Percentiles rank a stretch among this genome's conserved stretches.
These are phyloP conservation scores for Pleuronectes platessa DNA, from an alignment of 2,113 vertebrate species.

Conservation along the genomic window DNA sequence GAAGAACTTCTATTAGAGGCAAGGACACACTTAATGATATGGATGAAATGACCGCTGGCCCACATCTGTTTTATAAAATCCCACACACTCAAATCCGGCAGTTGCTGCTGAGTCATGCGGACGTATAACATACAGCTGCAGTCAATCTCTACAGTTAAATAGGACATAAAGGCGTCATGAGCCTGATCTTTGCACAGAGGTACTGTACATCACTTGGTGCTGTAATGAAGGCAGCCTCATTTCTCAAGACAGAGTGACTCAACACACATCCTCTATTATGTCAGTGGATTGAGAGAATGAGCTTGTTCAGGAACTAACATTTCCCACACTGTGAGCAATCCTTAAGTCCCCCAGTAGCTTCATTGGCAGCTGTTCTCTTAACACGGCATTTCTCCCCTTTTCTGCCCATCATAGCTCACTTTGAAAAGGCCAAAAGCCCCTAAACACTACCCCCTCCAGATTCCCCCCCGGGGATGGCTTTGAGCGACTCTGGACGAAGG, in stretches of 20 bases:
- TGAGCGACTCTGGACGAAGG: constrained; percentile 63
- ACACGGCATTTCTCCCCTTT: constrained; percentile 43
- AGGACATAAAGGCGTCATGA: constrained; percentile 33
- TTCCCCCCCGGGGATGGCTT: constrained; percentile 63
- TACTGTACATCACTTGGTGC: constrained; percentile 34
- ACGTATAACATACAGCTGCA: not conserved
- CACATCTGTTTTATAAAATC: constrained; percentile 43
- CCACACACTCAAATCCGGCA: constrained; percentile 2
- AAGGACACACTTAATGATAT: constrained; percentile 30
- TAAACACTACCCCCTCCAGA: constrained; percentile 11
- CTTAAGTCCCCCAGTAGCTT: constrained; percentile 49
- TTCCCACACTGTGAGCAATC: constrained; percentile 71
- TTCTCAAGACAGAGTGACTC: constrained; percentile 42
- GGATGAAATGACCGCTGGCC: constrained; percentile 43
- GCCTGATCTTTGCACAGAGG: constrained; percentile 52
- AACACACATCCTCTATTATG: constrained; percentile 51
- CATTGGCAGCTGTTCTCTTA: constrained; percentile 61
- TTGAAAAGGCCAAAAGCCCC: constrained; percentile 74
- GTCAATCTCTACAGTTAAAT: constrained; percentile 39
- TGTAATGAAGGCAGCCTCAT: constrained; percentile 26
- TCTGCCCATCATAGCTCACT: constrained; percentile 66
- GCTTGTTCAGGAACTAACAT: constrained; percentile 34
- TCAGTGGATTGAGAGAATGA: constrained; percentile 21
- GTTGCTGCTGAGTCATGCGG: constrained; percentile 37
- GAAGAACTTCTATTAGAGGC: constrained; percentile 38